Percentiles rank a stretch among this genome's conserved stretches.
Evolutionary conservation across 2,888 invertebrate genomes (phyloP).

Genomic region (Drosophila nigricruria): DNA sequence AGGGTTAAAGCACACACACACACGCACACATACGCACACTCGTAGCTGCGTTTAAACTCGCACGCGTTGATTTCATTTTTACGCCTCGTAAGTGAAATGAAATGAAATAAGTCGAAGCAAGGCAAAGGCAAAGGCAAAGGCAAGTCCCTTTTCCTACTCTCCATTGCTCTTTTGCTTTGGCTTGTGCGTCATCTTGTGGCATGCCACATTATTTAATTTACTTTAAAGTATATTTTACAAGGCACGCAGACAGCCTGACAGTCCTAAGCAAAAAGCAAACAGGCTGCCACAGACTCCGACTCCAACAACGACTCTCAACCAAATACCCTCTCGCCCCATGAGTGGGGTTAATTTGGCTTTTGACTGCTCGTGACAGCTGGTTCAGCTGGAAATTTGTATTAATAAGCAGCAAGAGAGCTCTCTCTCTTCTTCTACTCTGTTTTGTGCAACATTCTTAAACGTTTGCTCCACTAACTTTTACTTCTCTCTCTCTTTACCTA

Average conservation of each 20-base stretch:
- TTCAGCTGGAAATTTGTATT: no score
- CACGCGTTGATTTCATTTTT: slow-evolving; percentile 74
- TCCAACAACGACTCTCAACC: slow-evolving; percentile 40
- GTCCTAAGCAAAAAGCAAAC: slow-evolving; percentile 26
- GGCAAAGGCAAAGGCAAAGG: slow-evolving; percentile 17
- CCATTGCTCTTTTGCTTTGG: slow-evolving; percentile 15
- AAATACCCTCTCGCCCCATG: slow-evolving; percentile 19
- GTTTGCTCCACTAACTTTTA: background rate
- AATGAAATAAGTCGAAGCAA: slow-evolving; percentile 60
- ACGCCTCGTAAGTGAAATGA: slow-evolving; percentile 78
- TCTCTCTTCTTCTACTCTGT: no score
- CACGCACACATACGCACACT: slow-evolving; percentile 15
- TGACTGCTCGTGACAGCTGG: no score
- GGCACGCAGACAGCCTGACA: slow-evolving; percentile 39
- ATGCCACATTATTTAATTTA: slow-evolving; percentile 81
- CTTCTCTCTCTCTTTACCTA: background rate
- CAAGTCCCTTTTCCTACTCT: background rate
- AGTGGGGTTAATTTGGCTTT: background rate
- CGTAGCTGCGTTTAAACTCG: slow-evolving; percentile 35
- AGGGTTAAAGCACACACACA: slow-evolving; percentile 56
- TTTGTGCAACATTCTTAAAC: slow-evolving; percentile 20
- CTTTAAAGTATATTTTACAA: slow-evolving; percentile 71
- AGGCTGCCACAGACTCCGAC: slow-evolving; percentile 27
- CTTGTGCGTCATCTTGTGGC: slow-evolving; percentile 65
- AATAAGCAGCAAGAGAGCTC: no score